phyloP scores from a whole-genome alignment of 2,888 invertebrate genomes.

The Adelognathus sp. region DNA sequence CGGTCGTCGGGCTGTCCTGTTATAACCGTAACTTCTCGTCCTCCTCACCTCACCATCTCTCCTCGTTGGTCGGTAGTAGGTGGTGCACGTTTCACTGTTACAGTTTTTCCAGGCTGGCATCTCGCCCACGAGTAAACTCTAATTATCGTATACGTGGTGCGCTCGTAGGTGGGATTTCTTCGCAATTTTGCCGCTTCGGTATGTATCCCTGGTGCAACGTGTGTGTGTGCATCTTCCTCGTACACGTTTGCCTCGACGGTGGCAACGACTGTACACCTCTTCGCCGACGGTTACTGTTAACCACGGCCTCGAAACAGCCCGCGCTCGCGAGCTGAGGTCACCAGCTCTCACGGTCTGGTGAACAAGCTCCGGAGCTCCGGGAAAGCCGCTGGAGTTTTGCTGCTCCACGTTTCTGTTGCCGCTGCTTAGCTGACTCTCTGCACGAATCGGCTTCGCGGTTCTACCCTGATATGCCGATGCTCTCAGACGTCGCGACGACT shows the following conservation, averaged over 20 bases:
- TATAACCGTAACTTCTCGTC: conserved; percentile 31
- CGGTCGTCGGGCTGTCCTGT: conserved; percentile 34
- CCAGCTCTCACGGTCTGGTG: conserved; percentile 73
- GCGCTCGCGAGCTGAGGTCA: conserved; percentile 70
- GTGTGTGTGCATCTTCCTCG: background rate
- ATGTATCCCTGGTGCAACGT: background rate
- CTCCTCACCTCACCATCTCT: background rate
- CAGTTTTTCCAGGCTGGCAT: conserved; percentile 43
- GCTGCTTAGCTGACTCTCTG: background rate
- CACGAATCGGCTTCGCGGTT: conserved; percentile 26
- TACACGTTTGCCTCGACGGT: conserved; percentile 2
- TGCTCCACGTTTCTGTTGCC: background rate
- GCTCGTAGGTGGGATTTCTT: conserved; percentile 36
- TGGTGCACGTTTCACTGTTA: conserved; percentile 38
- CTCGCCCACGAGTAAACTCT: conserved; percentile 34
- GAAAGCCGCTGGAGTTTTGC: conserved; percentile 55
- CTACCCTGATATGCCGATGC: background rate
- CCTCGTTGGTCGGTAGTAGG: background rate
- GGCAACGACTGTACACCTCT: background rate
- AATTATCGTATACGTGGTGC: conserved; percentile 41
- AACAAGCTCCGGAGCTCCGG: conserved; percentile 63
- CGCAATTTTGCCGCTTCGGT: conserved; percentile 19
- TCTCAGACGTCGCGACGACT: conserved; percentile 31
- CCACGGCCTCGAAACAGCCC: conserved; percentile 71
- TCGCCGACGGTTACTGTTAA: conserved; percentile 70